Evolutionary conservation across 1,140 invertebrate species (phyloP), one percentile per base, ranked within the genome.

Genomic region (Laodelphax striatellus): DNA sequence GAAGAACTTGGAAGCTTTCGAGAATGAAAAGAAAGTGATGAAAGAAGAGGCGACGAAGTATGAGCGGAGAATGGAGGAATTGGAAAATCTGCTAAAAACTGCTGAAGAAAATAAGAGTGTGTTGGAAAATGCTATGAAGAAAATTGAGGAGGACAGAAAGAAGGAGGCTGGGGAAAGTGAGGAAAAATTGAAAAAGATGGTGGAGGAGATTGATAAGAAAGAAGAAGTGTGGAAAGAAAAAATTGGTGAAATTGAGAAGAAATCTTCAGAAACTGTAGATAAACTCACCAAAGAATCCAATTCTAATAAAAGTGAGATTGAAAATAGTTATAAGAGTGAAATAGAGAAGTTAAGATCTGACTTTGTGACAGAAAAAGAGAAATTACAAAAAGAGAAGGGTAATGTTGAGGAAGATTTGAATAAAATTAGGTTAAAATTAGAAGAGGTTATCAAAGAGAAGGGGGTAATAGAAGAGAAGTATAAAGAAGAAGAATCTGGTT

Each of bases 11-110:
- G 34, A 44, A 42, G 44, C 16, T 34, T 44, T 44, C 1, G 63
- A 67, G 22, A 64, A 67, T 70, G 73, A 55, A 72, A 77, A 57
- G 65, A 64, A 19, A 77, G 75, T 71, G 75, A 76, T 63, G 70
- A 73, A 60, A 68, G 75, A 79, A 65, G 58, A 72, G 28, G 73
- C 74, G 67, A 67, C 73, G 9, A 70, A 75, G 54, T 66, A 69
- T 70, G n/a, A 65, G 66, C 53, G 68, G 68, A 55, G 61, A 63
- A 57, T 64, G 66, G 9, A 66, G 68, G 28, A 62, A 66, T 13
- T 60, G 57, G 3, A 70, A 63, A 38, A 64, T 66, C 61, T 34
- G 34, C 0, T 52, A 16, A 58, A 56, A 54, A 16, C 28, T 16
- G 19, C 52, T 44, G 21, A 52, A 56, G 44, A 61, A 52, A 55